These are phyloP conservation scores for Tetranychus truncatus DNA, from an alignment of 2,888 invertebrate species.

Conservation along the genomic window DNA sequence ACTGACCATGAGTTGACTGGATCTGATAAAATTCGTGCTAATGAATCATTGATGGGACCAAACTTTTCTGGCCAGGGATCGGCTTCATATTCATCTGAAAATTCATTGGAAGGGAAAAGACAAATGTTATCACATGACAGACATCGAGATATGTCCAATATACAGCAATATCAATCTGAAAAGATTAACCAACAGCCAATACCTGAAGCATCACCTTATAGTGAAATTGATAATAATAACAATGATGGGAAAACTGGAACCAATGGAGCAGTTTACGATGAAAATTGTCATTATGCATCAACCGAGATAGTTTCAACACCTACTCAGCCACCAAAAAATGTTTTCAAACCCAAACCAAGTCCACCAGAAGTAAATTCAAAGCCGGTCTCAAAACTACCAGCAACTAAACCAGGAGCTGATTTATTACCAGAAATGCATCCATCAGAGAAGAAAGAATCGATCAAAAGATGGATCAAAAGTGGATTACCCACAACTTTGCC, in stretches of 20 bases:
- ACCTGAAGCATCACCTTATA: neutral
- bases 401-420: neutral
- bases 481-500: conserved; percentile 5
- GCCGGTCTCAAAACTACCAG: conserved; percentile 14
- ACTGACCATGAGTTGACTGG: conserved; percentile 1
- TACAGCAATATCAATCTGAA: conserved; percentile 1
- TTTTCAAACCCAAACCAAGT: neutral
- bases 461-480: conserved; percentile 26
- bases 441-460: conserved; percentile 25
- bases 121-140: conserved; percentile 2
- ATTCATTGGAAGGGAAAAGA: conserved; percentile 31
- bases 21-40: conserved; percentile 2
- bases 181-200: neutral
- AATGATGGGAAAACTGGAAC: neutral
- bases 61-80: neutral
- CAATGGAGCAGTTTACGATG: neutral
- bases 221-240: neutral
- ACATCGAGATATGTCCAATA: neutral
- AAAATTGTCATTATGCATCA: neutral
- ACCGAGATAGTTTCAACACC: neutral
- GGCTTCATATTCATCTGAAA: conserved; percentile 37
- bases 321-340: neutral
- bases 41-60: neutral
- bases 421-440: conserved; percentile 12
- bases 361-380: conserved; percentile 17